A percentile compares a stretch with the other conserved stretches of the same genome.
phyloP scores from a whole-genome alignment of 1,140 invertebrate species.

The Pogonomyrmex barbatus region DNA sequence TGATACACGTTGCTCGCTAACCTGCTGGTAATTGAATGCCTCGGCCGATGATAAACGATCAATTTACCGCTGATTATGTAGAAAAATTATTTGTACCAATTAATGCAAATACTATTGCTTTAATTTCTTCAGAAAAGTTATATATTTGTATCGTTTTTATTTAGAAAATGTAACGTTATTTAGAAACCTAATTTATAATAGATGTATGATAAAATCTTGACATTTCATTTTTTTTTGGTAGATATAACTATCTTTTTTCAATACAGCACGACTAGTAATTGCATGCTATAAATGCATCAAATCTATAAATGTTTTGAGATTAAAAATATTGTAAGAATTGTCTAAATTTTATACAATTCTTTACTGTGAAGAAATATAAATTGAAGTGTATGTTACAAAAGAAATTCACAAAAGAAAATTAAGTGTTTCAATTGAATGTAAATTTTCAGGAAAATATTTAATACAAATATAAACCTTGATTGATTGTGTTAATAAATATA shows the following conservation, averaged over 20 bases:
- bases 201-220: not conserved
- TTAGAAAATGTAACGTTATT: not conserved
- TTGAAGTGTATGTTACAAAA: not conserved
- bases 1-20: constrained; percentile 42
- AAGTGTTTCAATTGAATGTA: not conserved
- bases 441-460: not conserved
- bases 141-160: not conserved
- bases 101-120: constrained; percentile 49
- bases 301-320: not conserved
- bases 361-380: not conserved
- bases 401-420: not conserved
- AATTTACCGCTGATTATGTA: not conserved
- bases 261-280: not conserved
- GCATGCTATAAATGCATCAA: not conserved
- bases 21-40: constrained; percentile 63
- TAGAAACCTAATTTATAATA: too few relatives aligned
- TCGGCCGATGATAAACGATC: constrained; percentile 55
- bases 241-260: not conserved
- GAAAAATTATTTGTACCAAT: constrained; percentile 65
- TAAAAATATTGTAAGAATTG: not conserved
- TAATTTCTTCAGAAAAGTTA: constrained; percentile 24
- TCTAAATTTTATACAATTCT: not conserved
- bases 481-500: not conserved
- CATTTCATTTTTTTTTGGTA: not conserved
- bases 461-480: not conserved